phyloP scores from a whole-genome alignment of 2,888 invertebrate genomes.

The Thymelicus acteon region DNA sequence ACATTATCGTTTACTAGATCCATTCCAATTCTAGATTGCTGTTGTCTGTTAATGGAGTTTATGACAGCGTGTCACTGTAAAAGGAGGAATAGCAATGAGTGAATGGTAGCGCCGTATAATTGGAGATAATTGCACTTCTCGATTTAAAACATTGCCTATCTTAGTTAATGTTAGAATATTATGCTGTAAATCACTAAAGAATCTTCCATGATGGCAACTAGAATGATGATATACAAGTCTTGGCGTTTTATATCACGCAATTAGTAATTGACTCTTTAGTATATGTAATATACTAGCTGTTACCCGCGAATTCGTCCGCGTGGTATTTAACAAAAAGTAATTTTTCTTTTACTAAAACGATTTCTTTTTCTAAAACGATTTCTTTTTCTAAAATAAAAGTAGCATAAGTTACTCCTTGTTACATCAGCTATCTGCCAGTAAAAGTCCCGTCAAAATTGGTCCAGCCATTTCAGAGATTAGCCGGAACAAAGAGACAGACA shows the following conservation, averaged over 20 bases:
- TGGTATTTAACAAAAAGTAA: too few species aligned
- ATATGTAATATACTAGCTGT: too few species aligned
- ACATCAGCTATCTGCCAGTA: too few species aligned
- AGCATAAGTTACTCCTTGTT: too few species aligned
- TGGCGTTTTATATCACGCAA: slow-evolving; percentile 14
- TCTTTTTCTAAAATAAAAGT: too few species aligned
- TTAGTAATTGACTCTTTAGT: slow-evolving; percentile 24
- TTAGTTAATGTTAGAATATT: slow-evolving; percentile 4
- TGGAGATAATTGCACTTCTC: slow-evolving; percentile 54
- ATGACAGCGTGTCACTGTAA: slow-evolving; percentile 66
- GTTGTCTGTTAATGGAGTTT: slow-evolving; percentile 50
- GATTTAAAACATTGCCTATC: slow-evolving; percentile 25
- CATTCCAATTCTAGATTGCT: slow-evolving; percentile 44
- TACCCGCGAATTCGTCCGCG: too few species aligned
- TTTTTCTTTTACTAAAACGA: too few species aligned
- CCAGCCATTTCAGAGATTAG: too few species aligned
- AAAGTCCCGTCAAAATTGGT: too few species aligned
- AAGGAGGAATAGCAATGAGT: slow-evolving; percentile 61
- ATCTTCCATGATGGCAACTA: slow-evolving; percentile 18
- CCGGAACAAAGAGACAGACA: too few species aligned
- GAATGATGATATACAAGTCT: slow-evolving; percentile 20
- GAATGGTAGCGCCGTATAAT: slow-evolving; percentile 57
- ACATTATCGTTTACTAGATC: slow-evolving; percentile 61
- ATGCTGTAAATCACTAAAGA: slow-evolving; percentile 21
- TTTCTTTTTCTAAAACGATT: too few species aligned